phyloP scores from a whole-genome alignment of 1,140 invertebrate genomes.

The Archivesica marissinica region DNA sequence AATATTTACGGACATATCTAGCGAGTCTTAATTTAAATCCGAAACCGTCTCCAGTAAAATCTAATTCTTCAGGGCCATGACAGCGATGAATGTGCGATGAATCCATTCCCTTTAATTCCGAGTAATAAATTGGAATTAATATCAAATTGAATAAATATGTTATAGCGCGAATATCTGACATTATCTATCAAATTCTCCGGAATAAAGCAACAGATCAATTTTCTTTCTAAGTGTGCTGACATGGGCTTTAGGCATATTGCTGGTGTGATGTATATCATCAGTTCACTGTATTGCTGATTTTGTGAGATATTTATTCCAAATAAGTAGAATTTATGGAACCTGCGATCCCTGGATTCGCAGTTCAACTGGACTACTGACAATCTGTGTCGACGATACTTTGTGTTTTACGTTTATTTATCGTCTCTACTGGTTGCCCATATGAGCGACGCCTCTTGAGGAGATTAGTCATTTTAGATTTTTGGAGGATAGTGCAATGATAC shows the following conservation, averaged over 20 bases:
- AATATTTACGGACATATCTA: no score
- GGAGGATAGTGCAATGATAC: no score
- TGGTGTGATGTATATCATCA: neutral
- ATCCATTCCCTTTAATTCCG: slow-evolving; percentile 42
- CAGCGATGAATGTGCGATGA: slow-evolving; percentile 10
- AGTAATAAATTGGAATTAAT: slow-evolving; percentile 54
- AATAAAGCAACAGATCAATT: slow-evolving; percentile 37
- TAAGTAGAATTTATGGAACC: no score
- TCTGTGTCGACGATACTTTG: no score
- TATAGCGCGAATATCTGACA: slow-evolving; percentile 15
- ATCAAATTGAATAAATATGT: slow-evolving; percentile 58
- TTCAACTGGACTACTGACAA: no score
- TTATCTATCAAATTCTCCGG: slow-evolving; percentile 45
- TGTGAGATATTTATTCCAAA: slow-evolving; percentile 2
- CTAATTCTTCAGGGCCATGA: neutral
- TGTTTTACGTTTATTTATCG: no score
- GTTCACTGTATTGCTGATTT: neutral
- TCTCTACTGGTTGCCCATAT: no score
- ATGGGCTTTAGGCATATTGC: neutral
- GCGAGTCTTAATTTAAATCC: slow-evolving; percentile 9
- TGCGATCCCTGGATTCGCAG: no score
- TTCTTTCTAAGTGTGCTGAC: neutral
- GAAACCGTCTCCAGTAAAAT: neutral
- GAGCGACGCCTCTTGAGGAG: no score
- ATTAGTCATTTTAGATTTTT: no score